These are phyloP conservation scores for Macaca mulatta DNA, from an alignment of 2,113 vertebrate genomes.

Conservation along the genomic window DNA sequence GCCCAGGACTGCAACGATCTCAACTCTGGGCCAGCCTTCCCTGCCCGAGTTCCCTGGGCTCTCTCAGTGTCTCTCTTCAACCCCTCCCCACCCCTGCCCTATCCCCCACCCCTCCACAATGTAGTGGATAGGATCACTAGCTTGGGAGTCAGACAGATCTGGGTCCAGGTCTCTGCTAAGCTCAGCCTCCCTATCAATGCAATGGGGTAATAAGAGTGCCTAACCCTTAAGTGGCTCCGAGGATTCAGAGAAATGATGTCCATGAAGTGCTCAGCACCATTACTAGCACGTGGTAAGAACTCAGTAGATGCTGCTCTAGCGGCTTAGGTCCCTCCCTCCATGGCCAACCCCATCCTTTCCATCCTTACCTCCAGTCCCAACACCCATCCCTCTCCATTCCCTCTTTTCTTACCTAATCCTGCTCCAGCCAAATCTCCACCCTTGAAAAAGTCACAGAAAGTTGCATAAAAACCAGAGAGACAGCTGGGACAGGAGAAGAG, in stretches of 20 bases:
- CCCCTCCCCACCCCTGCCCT: not conserved
- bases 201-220: too few relatives aligned
- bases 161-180: not conserved
- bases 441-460: not conserved
- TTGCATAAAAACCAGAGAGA: not conserved
- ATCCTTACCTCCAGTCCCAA: not conserved
- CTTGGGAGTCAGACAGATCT: not conserved
- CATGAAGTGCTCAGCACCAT: fast-evolving
- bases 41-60: not conserved
- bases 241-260: too few relatives aligned
- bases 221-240: not conserved
- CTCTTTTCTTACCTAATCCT: not conserved
- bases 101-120: too few relatives aligned
- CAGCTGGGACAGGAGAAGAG: not conserved
- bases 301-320: not conserved
- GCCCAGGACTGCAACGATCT: not conserved
- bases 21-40: not conserved
- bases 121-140: not conserved
- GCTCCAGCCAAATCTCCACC: not conserved
- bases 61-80: not conserved
- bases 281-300: not conserved
- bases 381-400: too few relatives aligned
- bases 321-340: fast-evolving
- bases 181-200: not conserved
- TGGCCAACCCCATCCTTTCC: too few relatives aligned